Base-by-base conservation (phyloP, 2,797 vertebrate genomes). In the Sebastes kiyomatsui region DNA sequence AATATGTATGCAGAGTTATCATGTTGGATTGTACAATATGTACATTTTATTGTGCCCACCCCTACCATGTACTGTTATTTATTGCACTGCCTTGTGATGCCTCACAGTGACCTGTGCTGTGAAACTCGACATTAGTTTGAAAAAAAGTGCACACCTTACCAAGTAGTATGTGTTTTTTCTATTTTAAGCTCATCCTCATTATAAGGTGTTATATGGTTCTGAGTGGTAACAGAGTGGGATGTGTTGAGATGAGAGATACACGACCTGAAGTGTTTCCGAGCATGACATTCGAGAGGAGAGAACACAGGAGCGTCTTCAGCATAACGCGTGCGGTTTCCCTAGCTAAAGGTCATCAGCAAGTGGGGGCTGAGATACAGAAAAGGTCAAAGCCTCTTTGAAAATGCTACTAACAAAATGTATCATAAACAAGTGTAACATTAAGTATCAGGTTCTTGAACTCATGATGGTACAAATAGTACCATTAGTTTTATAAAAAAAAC, bases 341-440 rank as follows among this genome's bases (percentile, higher is more conserved):
- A 77, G 70, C 56, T 79, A 95, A 96, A 96, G 94, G 94, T 94
- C 94, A 95, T 70, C 73, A 30, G 74, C 86, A 82, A 91, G 90
- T 83, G 62, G 83, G 93, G 77, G 85, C 79, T 88, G 85, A 85
- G 85, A 87, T 79, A 72, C 56, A 80, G 84, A 87, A 95, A 95
- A 95, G 94, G 94, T 95, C 92, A 94, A 79, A 83, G 73, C 49
- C 52, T 83, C 80, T 89, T 88, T 83, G 69, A 86, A 91, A 87
- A 85, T 54, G 70, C 81, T 90, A 65, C 69, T 83, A 88, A 90
- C 77, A 86, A 89, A 88, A 87, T 71, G 18, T 76, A 77, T 81
- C 56, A 82, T 80, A 82, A 88, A 86, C 59, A 88, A 85, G 73
- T 52, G 38, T 55, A 81, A 77, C 28, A 72, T 28, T 7, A 3